Evolutionary conservation across 2,888 invertebrate species (phyloP), one percentile per base, ranked within the genome.

Genomic region (Pachycephus smyrnensis): DNA sequence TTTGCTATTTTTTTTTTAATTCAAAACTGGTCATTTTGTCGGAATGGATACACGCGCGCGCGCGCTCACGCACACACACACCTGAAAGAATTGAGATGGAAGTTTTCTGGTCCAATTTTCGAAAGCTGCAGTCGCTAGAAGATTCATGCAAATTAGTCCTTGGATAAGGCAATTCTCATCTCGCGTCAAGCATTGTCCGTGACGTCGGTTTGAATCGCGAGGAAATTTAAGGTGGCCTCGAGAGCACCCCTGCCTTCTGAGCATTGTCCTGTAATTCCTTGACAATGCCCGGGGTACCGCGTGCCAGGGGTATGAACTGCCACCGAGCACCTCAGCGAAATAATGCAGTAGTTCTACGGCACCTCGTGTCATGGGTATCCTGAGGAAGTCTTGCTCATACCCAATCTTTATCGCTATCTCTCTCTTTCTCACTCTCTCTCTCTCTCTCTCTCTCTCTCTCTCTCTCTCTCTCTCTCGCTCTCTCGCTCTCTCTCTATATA

Each of bases 281-380:
- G 36, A 74, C n/a, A 36, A 74, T 74, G 1, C 23, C 23, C 15
- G 23, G 6, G 6, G 4, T 23, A 15, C 11, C 37, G 12, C 74
- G 9, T 23, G 71, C 31, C 23, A 11, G 74, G 6, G 23, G 33
- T 32, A 6, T 11, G 33, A 33, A 23, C 33, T 0, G 36, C 15
- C 36, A 12, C n/a, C 36, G 33, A 33, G 55, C 55, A 74, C 74
- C 75, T 31, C 75, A 9, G 30, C 75, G 31, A 75, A 75, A 77
- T 77, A 77, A 77, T 77, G 35, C 77, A 75, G 77, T 77, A 32
- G 73, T 55, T 55, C 55, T 55, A 55, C 55, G 23, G 23, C 23
- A 55, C 23, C 55, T 23, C 55, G 55, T 9, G 23, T 55, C 55
- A 4, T 23, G 40, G 15, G 23, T 40, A 15, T 40, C 40, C 55